Percentiles rank a stretch among this genome's conserved stretches.
Evolutionary conservation across 2,888 invertebrate species (phyloP).

Genomic region (Oscheius sp.): DNA sequence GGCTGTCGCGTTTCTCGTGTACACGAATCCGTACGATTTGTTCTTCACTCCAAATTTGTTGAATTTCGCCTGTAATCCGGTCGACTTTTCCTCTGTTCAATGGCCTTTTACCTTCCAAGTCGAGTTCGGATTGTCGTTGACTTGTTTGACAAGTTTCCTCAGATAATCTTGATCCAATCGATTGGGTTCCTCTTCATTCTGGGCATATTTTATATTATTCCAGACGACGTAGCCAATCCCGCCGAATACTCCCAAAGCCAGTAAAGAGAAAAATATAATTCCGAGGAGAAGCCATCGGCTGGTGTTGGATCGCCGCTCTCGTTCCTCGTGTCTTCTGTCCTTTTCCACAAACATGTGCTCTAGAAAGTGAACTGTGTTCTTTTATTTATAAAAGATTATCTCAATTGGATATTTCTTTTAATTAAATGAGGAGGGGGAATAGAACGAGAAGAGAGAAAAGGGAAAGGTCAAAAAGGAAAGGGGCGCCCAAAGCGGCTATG

Average conservation of each 20-base stretch:
- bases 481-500: conserved; percentile 14
- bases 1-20: conserved; percentile 69
- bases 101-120: conserved; percentile 65
- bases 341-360: conserved; percentile 32
- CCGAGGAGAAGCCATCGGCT: conserved; percentile 28
- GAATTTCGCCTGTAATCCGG: conserved; percentile 60
- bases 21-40: conserved; percentile 57
- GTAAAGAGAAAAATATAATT: conserved; percentile 33
- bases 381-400: too few relatives aligned
- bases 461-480: background rate
- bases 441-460: background rate
- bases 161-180: conserved; percentile 54
- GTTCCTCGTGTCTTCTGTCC: conserved; percentile 42
- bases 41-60: conserved; percentile 69
- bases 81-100: background rate
- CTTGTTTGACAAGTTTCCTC: conserved; percentile 63
- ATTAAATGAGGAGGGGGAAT: background rate
- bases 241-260: conserved; percentile 47
- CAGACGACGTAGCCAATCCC: conserved; percentile 47
- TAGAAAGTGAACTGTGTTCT: conserved; percentile 1
- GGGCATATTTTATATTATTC: conserved; percentile 22
- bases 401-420: background rate
- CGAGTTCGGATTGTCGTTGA: conserved; percentile 63
- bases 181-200: conserved; percentile 17
- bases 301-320: conserved; percentile 35